A percentile compares a stretch with the other conserved stretches of the same genome.
Conservation (phyloP, 1,140 invertebrate species). For the Agraylea sexmaculata region DNA sequence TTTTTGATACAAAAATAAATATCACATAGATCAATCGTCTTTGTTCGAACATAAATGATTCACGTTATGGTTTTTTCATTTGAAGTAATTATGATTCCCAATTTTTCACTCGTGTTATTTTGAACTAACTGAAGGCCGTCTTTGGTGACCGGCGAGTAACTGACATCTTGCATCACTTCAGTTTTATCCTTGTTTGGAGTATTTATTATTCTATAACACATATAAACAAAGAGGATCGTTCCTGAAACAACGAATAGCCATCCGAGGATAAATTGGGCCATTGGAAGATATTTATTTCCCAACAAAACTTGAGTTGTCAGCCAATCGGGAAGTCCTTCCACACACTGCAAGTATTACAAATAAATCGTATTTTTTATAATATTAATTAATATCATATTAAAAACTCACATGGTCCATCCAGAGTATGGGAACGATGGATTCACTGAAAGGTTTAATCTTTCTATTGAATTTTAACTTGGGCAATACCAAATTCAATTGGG, state of each 20-base stretch:
- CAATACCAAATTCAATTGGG: conserved; percentile 53
- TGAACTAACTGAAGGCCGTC: too few species aligned
- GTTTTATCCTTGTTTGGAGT: not conserved
- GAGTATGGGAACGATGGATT: conserved; percentile 47
- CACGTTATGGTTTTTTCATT: too few species aligned
- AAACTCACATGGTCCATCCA: conserved; percentile 49
- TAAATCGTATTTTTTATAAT: not conserved
- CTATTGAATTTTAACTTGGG: conserved; percentile 39
- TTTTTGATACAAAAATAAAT: too few species aligned
- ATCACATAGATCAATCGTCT: too few species aligned
- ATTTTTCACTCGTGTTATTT: too few species aligned
- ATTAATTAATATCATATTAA: not conserved
- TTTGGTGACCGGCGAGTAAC: not conserved
- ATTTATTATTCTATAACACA: not conserved
- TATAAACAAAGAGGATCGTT: not conserved
- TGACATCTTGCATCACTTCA: not conserved
- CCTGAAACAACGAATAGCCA: conserved; percentile 1
- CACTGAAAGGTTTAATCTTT: conserved; percentile 40
- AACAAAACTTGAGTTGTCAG: conserved; percentile 1
- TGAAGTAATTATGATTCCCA: too few species aligned
- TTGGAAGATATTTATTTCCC: conserved; percentile 5
- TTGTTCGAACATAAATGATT: too few species aligned
- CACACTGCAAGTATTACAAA: conserved; percentile 8
- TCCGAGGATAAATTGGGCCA: conserved; percentile 4
- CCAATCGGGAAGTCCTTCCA: conserved; percentile 7